phyloP scores from a whole-genome alignment of 2,113 vertebrate species.

The Otis tarda region DNA sequence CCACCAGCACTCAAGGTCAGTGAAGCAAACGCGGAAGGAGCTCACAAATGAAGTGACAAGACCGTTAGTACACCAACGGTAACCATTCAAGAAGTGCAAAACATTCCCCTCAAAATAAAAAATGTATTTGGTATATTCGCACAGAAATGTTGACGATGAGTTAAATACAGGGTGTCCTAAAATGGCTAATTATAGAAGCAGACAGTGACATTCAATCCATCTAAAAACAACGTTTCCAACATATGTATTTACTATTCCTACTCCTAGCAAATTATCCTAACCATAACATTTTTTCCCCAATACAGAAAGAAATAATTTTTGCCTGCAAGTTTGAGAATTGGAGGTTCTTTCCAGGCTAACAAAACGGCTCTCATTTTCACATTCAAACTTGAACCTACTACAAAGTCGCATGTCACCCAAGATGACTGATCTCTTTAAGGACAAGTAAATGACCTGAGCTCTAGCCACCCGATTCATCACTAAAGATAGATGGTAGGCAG shows the following conservation, averaged over 20 bases:
- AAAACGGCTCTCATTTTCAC: not conserved
- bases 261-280: not conserved
- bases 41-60: not conserved
- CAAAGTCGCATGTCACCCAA: not conserved
- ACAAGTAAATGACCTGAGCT: not conserved
- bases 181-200: slow-evolving; percentile 11
- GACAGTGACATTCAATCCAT: slow-evolving; percentile 1
- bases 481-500: not conserved
- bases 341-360: not conserved
- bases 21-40: not conserved
- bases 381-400: not conserved
- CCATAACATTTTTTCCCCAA: not conserved
- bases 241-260: not conserved
- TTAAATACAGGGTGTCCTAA: slow-evolving; percentile 43
- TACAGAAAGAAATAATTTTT: not conserved
- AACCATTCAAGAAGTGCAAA: not conserved
- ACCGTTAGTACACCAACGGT: not conserved
- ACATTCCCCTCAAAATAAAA: not conserved
- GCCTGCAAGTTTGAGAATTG: not conserved
- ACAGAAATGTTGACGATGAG: not conserved
- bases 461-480: not conserved
- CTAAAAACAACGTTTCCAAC: slow-evolving; percentile 11
- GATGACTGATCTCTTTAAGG: not conserved
- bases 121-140: not conserved
- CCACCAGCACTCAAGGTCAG: not conserved